These are phyloP conservation scores for Drosophila mimetica DNA, from an alignment of 2,888 invertebrate genomes.

Conservation along the genomic window DNA sequence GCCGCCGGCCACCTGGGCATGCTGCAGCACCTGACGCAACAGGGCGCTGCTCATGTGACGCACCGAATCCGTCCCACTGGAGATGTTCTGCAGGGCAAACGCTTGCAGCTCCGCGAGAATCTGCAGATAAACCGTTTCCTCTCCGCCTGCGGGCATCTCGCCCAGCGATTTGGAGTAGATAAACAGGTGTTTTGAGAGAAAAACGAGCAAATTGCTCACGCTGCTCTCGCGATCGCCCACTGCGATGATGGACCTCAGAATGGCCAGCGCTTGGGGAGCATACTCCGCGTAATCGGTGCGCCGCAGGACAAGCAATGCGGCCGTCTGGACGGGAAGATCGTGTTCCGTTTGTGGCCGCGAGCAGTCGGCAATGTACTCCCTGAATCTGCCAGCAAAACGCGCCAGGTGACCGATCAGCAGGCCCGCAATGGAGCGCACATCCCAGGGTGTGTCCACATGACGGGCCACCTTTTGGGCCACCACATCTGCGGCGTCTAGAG, in stretches of 20 bases:
- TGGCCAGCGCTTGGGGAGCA: constrained; percentile 56
- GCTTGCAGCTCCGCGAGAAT: constrained; percentile 77
- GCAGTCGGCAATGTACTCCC: constrained; percentile 58
- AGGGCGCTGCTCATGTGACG: constrained; percentile 86
- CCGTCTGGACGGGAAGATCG: constrained; percentile 75
- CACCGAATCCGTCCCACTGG: constrained; percentile 88
- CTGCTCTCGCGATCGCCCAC: constrained; percentile 64
- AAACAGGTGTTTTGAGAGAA: constrained; percentile 71
- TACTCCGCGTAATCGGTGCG: constrained; percentile 61
- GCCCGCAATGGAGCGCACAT: constrained; percentile 88
- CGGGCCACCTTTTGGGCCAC: constrained; percentile 81
- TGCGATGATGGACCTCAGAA: constrained; percentile 61
- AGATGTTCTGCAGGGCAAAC: constrained; percentile 87
- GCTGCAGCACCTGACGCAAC: constrained; percentile 84
- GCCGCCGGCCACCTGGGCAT: constrained; percentile 76
- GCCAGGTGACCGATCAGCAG: constrained; percentile 86
- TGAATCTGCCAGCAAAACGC: constrained; percentile 82
- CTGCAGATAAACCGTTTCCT: constrained; percentile 44
- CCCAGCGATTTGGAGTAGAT: constrained; percentile 64
- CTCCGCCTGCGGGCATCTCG: background rate
- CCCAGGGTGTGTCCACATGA: constrained; percentile 87
- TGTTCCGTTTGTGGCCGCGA: constrained; percentile 38
- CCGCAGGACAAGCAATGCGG: constrained; percentile 77
- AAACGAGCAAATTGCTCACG: constrained; percentile 76
- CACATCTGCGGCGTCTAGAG: constrained; percentile 50